Conservation (phyloP, 2,888 invertebrate species). For the Cylindroiulus punctatus region DNA sequence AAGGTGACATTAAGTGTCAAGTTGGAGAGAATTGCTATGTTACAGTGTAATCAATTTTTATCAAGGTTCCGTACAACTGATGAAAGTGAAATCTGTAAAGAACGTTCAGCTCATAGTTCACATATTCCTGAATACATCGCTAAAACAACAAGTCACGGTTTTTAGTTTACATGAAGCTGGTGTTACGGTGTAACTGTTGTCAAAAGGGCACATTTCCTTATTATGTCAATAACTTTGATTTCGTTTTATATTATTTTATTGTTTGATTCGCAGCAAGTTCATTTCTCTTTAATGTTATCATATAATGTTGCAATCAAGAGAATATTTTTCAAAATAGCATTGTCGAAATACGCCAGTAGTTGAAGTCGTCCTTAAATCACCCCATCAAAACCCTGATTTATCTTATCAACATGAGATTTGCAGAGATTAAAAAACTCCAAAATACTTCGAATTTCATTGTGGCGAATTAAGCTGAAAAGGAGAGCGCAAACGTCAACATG, state of each 20-base stretch:
- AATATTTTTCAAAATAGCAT: not conserved
- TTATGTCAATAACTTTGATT: not conserved
- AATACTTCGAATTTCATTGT: not conserved
- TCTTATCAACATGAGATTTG: not conserved
- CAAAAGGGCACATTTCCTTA: not conserved
- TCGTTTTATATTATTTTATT: too few relatives aligned
- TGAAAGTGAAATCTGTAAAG: not conserved
- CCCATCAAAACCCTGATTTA: not conserved
- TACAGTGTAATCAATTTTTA: not conserved
- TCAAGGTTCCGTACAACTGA: not conserved
- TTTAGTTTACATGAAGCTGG: not conserved
- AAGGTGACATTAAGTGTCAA: not conserved
- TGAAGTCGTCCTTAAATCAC: not conserved
- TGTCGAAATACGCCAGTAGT: not conserved
- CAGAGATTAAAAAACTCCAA: not conserved
- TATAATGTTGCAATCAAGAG: not conserved
- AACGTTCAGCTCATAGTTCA: not conserved
- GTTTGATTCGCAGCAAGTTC: not conserved
- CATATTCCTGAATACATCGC: too few relatives aligned
- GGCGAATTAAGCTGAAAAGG: not conserved
- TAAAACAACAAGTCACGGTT: too few relatives aligned
- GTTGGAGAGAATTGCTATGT: not conserved
- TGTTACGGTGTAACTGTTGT: not conserved
- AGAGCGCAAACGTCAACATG: not conserved
- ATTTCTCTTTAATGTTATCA: not conserved